Evolutionary conservation across 2,113 vertebrate species (phyloP).

Genomic region (Chamaetylas fuelleborni): DNA sequence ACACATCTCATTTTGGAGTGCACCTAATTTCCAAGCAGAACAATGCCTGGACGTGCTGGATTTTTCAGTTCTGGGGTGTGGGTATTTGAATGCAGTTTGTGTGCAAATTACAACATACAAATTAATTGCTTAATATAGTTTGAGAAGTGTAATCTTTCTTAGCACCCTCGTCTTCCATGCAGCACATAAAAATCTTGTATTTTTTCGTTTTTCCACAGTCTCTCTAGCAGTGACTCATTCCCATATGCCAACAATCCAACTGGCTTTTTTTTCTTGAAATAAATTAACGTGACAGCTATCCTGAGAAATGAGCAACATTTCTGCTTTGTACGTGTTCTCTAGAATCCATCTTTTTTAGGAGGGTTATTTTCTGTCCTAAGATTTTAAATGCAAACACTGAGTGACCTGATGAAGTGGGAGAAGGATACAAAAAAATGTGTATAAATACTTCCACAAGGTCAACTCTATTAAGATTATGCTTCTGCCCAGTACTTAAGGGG

Average conservation of each 20-base stretch:
- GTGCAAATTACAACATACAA: background rate
- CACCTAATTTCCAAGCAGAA: background rate
- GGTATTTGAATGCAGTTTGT: background rate
- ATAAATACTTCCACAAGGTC: background rate
- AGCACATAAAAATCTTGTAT: background rate
- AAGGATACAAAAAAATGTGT: background rate
- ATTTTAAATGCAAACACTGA: background rate
- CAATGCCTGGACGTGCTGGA: background rate
- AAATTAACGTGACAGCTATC: slow-evolving; percentile 22
- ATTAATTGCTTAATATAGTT: slow-evolving; percentile 12
- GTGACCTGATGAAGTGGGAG: background rate
- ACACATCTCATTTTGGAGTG: background rate
- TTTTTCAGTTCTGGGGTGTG: background rate
- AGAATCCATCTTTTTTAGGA: background rate
- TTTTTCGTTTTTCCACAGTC: slow-evolving; percentile 10
- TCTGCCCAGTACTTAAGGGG: background rate
- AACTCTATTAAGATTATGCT: background rate
- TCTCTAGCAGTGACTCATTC: slow-evolving; percentile 44
- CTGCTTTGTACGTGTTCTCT: background rate
- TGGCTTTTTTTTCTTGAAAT: slow-evolving; percentile 23
- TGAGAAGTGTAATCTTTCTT: background rate
- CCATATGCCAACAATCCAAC: slow-evolving; percentile 36
- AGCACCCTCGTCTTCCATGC: background rate
- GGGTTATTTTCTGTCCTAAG: background rate
- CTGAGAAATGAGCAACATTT: slow-evolving; percentile 23